Evolutionary conservation across 2,888 invertebrate genomes (phyloP), one percentile per base, ranked within the genome.

Genomic region (Parnassius mnemosyne): DNA sequence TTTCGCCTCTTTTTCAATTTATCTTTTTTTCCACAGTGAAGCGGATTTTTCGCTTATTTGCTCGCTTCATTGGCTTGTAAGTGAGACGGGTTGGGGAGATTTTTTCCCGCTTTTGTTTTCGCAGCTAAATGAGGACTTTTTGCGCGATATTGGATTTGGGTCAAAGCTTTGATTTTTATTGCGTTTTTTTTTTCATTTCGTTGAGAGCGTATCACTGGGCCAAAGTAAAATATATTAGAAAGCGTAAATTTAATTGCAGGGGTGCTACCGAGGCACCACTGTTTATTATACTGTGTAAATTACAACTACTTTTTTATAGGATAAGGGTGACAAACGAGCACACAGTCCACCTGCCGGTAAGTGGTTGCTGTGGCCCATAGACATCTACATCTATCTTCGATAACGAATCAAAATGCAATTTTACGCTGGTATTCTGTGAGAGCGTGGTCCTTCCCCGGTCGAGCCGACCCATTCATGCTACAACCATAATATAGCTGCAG

Each of bases 1-100:
- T 77, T 74, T 64, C 68, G 65, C 76, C 76, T 74, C 78, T 83
- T 81, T 84, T 85, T 75, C 80, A 82, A 82, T 87, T 84, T 84
- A 84, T 84, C 84, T 86, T 87, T 88, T 89, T 89, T 88, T 86
- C 85, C 85, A 82, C 87, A 84, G 76, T 71, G 77, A 75, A 81
- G 81, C 81, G 85, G 87, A 89, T 90, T 91, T 90, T 87, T 89
- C 87, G 88, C 85, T 85, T 89, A 88, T 90, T 89, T 88, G 86
- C 87, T 79, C 87, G 88, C 89, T 87, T 89, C 90, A 90, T 90
- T 90, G 90, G 88, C 88, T 89, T 80, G 87, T 85, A 87, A 89
- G 87, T 85, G 90, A 89, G 85, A 85, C 80, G 86, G 87, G 87
- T 81, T 75, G 76, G 73, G 74, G 72, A 54, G 25, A 44, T 67